Percentiles rank a stretch among this genome's conserved stretches.
Evolutionary conservation across 1,140 invertebrate genomes (phyloP).

Genomic region (Cryptotermes secundus): DNA sequence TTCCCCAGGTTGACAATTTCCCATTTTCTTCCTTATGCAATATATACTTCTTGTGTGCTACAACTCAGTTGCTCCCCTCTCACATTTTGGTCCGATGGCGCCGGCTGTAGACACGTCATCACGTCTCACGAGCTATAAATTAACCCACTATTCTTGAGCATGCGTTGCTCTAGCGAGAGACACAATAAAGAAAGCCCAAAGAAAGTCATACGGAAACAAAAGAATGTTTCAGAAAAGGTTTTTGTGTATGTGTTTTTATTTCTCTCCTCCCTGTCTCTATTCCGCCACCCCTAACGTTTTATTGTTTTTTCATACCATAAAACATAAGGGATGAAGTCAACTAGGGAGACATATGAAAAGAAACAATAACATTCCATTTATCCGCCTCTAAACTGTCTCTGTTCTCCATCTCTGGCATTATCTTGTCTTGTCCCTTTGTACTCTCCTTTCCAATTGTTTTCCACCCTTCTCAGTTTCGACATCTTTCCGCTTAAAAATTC

Average conservation of each 20-base stretch:
- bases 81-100: neutral
- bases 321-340: slow-evolving; percentile 16
- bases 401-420: neutral
- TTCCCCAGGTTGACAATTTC: neutral
- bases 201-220: slow-evolving; percentile 14
- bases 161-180: neutral
- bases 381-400: neutral
- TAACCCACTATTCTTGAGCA: neutral
- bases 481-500: neutral
- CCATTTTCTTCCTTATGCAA: neutral
- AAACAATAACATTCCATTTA: slow-evolving; percentile 15
- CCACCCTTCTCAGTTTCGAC: neutral
- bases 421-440: neutral
- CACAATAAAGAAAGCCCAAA: neutral
- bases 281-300: neutral
- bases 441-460: neutral
- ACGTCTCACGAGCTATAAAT: neutral
- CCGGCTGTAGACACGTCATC: neutral
- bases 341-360: neutral
- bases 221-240: slow-evolving; percentile 7
- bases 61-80: neutral
- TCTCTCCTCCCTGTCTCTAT: neutral
- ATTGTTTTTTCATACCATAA: neutral
- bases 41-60: neutral
- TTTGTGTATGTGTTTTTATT: neutral